Conservation (phyloP, 1,140 invertebrate species). For the Anastrepha ludens region DNA sequence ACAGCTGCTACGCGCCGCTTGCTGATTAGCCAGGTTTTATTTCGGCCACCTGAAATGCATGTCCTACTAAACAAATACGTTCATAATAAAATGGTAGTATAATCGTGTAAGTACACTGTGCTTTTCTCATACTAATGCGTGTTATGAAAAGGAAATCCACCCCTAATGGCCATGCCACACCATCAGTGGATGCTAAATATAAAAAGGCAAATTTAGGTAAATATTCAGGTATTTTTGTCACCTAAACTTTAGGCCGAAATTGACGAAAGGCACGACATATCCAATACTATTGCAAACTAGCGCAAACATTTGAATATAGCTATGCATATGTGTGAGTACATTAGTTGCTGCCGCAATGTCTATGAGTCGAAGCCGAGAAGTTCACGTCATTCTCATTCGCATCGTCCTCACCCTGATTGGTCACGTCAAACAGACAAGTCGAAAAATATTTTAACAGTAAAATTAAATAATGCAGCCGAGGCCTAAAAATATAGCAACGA, state of each 20-base stretch:
- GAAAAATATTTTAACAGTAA: slow-evolving; percentile 5
- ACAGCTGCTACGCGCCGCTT: too few species aligned
- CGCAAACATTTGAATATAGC: background rate
- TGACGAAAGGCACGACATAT: slow-evolving; percentile 30
- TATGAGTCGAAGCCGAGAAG: background rate
- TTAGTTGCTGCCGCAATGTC: background rate
- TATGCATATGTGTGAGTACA: background rate
- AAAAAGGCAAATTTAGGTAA: slow-evolving; percentile 9
- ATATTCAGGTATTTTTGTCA: slow-evolving; percentile 41
- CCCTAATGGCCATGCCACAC: background rate
- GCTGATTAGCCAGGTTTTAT: too few species aligned
- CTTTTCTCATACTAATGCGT: too few species aligned
- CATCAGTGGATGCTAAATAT: background rate
- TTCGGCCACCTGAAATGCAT: too few species aligned
- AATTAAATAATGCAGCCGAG: background rate
- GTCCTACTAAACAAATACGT: too few species aligned
- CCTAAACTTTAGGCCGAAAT: background rate
- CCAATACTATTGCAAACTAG: background rate
- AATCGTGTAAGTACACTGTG: too few species aligned
- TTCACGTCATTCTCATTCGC: background rate
- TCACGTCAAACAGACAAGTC: slow-evolving; percentile 6
- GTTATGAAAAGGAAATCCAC: too few species aligned
- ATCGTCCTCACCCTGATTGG: background rate
- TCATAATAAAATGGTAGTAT: too few species aligned
- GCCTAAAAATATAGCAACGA: background rate